phyloP scores from a whole-genome alignment of 2,113 vertebrate species.

The Ondatra zibethicus region DNA sequence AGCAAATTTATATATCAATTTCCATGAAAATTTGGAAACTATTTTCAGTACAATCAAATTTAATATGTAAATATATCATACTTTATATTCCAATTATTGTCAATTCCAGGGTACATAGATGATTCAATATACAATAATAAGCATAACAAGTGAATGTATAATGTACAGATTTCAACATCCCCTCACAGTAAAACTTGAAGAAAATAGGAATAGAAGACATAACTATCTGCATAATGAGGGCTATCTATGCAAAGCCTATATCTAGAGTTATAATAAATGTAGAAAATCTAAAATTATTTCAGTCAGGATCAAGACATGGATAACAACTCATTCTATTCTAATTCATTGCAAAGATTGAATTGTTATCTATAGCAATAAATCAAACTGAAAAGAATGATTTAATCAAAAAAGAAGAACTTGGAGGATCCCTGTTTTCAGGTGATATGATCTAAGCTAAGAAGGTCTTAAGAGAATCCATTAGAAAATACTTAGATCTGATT shows the following conservation, averaged over 20 bases:
- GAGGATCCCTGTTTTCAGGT: not conserved
- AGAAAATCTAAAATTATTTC: not conserved
- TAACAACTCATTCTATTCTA: not conserved
- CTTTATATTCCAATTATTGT: not conserved
- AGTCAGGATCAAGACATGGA: rapidly evolving
- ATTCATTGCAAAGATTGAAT: not conserved
- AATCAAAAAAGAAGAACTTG: not conserved
- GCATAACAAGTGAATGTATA: not conserved
- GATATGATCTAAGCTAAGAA: not conserved
- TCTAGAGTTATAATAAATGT: not conserved
- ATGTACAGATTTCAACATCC: not conserved
- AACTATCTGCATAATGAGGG: not conserved
- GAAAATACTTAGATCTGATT: not conserved
- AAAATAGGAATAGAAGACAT: not conserved
- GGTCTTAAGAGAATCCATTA: not conserved
- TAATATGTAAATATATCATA: no score
- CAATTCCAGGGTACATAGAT: no score
- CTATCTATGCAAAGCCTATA: not conserved
- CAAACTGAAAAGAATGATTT: not conserved
- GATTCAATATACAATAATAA: not conserved
- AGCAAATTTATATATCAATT: not conserved
- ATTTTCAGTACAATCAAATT: not conserved
- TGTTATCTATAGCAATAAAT: not conserved
- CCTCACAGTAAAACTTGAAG: not conserved
- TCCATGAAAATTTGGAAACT: not conserved